Conservation (phyloP, 2,888 invertebrate species). For the Coenonympha arcania region DNA sequence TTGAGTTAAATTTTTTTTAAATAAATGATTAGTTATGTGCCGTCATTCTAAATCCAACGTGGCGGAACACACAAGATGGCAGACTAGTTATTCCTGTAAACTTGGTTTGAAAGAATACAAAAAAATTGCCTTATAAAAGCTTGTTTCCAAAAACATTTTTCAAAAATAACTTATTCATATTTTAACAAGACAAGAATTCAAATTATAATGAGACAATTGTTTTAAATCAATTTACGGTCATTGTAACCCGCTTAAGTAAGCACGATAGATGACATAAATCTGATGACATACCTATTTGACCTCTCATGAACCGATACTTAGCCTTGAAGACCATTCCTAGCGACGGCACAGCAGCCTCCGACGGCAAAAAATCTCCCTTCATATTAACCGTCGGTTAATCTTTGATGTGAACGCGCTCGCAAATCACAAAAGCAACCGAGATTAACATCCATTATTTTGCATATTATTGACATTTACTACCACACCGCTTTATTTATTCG, state of each 20-base stretch:
- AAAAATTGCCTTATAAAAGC: too few relatives aligned
- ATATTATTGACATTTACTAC: constrained; percentile 74
- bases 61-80: too few relatives aligned
- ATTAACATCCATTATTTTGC: constrained; percentile 73
- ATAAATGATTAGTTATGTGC: too few relatives aligned
- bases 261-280: constrained; percentile 7
- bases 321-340: constrained; percentile 21
- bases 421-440: constrained; percentile 64
- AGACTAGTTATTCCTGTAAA: too few relatives aligned
- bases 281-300: constrained; percentile 23
- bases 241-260: constrained; percentile 14
- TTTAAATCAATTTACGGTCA: background rate
- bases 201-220: background rate
- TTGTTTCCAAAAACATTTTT: too few relatives aligned
- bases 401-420: constrained; percentile 61
- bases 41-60: too few relatives aligned
- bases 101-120: too few relatives aligned
- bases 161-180: background rate
- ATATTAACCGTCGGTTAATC: constrained; percentile 56
- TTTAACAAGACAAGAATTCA: background rate
- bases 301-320: constrained; percentile 23
- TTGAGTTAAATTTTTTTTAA: too few relatives aligned
- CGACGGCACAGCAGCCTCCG: constrained; percentile 10
- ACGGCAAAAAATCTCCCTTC: constrained; percentile 30
- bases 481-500: constrained; percentile 67